Percentiles rank a stretch among this genome's conserved stretches.
These are phyloP conservation scores for Hassar affinis DNA, from an alignment of 2,113 vertebrate species.

Conservation along the genomic window DNA sequence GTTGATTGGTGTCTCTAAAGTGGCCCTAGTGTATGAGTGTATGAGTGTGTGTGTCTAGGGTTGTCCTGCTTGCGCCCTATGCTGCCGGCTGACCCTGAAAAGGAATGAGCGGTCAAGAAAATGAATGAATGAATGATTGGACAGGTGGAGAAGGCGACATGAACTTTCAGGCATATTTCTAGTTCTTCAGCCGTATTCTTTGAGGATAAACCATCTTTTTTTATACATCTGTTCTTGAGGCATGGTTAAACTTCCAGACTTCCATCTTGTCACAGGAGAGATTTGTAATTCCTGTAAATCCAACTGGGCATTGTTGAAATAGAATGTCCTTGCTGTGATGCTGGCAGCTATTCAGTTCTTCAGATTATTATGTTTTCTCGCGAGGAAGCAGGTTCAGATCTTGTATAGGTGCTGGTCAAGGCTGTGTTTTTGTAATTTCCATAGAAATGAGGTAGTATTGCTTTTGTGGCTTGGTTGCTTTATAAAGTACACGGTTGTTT, in stretches of 20 bases:
- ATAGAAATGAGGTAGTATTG: constrained; percentile 24
- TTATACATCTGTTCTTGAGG: too few relatives aligned
- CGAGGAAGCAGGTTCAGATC: background rate
- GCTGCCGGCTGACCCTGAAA: too few relatives aligned
- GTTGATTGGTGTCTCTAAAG: too few relatives aligned
- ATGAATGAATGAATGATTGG: too few relatives aligned
- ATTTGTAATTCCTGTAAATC: background rate
- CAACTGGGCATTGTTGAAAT: too few relatives aligned
- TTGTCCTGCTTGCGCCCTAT: too few relatives aligned
- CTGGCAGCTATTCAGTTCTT: constrained; percentile 6
- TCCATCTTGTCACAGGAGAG: background rate
- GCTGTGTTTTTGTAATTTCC: constrained; percentile 14
- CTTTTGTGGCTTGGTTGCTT: background rate
- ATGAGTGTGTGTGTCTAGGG: too few relatives aligned
- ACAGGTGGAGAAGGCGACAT: background rate
- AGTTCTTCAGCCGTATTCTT: background rate
- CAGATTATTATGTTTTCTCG: constrained; percentile 9
- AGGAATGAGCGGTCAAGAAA: too few relatives aligned
- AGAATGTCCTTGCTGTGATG: background rate
- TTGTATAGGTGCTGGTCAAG: background rate
- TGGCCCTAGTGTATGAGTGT: too few relatives aligned
- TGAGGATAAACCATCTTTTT: background rate
- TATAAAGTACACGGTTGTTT: background rate
- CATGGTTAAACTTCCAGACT: too few relatives aligned
- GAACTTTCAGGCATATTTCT: background rate